Conservation (phyloP, 2,113 vertebrate species). For the Odontesthes bonariensis region DNA sequence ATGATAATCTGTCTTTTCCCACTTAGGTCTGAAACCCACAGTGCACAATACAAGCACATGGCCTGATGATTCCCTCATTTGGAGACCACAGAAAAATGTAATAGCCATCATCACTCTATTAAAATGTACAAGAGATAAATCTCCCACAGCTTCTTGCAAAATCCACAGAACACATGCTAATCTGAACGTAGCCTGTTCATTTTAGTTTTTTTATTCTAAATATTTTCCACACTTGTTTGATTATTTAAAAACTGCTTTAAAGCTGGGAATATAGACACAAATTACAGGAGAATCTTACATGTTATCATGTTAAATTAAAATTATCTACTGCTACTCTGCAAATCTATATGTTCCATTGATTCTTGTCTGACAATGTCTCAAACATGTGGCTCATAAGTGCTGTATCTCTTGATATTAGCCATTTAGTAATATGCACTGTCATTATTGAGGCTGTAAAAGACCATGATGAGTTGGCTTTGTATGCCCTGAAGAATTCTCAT, state of each 20-base stretch:
- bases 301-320: background rate
- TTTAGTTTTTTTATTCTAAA: background rate
- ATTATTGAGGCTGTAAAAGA: conserved; percentile 47
- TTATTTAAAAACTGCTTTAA: background rate
- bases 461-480: conserved; percentile 29
- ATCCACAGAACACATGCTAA: conserved; percentile 16
- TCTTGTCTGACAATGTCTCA: conserved; percentile 16
- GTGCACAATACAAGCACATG: conserved; percentile 19
- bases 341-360: conserved; percentile 18
- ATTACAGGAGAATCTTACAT: conserved; percentile 4
- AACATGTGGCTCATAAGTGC: conserved; percentile 22
- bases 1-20: conserved; percentile 61
- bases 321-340: conserved; percentile 15
- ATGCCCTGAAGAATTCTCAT: conserved; percentile 53
- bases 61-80: conserved; percentile 30
- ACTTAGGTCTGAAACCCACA: conserved; percentile 36
- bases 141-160: conserved; percentile 13
- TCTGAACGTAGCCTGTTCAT: background rate
- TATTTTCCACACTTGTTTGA: background rate
- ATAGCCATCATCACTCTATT: conserved; percentile 34
- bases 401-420: conserved; percentile 48
- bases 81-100: conserved; percentile 17
- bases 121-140: conserved; percentile 9
- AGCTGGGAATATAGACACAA: background rate
- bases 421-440: conserved; percentile 47